phyloP scores from a whole-genome alignment of 1,140 invertebrate species.

The Pseudomyrmex flavicornis region DNA sequence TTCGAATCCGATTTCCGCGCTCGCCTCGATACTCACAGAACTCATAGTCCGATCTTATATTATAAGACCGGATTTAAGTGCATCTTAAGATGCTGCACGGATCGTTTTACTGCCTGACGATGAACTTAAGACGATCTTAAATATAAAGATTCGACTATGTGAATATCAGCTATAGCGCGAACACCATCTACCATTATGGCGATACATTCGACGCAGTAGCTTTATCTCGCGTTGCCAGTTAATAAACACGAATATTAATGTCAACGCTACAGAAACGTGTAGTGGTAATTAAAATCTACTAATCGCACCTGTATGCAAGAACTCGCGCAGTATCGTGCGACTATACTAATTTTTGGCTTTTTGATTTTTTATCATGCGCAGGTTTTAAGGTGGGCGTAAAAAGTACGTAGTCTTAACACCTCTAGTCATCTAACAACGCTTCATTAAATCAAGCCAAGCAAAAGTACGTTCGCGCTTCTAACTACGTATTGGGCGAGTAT shows the following conservation, averaged over 20 bases:
- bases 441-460: constrained; percentile 72
- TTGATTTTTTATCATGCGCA: constrained; percentile 74
- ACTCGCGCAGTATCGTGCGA: constrained; percentile 16
- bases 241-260: constrained; percentile 26
- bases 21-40: too few relatives aligned
- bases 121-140: too few relatives aligned
- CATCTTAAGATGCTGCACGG: too few relatives aligned
- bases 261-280: constrained; percentile 17
- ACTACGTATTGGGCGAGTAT: constrained; percentile 70
- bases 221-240: constrained; percentile 21
- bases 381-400: constrained; percentile 76
- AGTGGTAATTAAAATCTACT: constrained; percentile 52
- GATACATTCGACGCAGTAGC: constrained; percentile 17
- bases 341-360: constrained; percentile 67
- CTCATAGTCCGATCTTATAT: too few relatives aligned
- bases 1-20: too few relatives aligned
- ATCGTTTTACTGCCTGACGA: too few relatives aligned
- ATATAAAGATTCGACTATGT: neutral
- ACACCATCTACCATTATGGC: neutral
- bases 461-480: constrained; percentile 65
- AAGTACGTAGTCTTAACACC: constrained; percentile 79
- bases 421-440: constrained; percentile 83
- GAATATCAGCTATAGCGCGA: neutral
- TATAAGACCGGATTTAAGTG: too few relatives aligned
- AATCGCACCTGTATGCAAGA: constrained; percentile 50